Evolutionary conservation across 2,113 vertebrate species (phyloP).

Genomic region (Notarius lentiginosus): DNA sequence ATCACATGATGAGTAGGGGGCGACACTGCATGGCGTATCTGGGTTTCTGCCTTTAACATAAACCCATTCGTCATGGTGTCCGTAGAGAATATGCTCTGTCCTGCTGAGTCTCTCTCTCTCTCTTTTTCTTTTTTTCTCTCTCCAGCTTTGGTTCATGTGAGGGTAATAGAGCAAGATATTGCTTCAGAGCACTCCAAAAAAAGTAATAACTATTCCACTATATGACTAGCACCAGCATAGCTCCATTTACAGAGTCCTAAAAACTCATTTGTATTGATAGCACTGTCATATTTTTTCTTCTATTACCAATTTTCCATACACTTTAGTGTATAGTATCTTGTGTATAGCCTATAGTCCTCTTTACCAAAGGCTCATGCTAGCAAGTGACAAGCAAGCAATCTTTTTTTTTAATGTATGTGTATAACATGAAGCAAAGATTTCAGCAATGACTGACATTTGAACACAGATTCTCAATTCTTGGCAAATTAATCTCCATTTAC

Average conservation of each 20-base stretch:
- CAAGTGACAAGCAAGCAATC: too few species aligned
- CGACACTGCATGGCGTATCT: constrained; percentile 33
- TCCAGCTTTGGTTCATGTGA: constrained; percentile 37
- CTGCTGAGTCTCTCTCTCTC: constrained; percentile 36
- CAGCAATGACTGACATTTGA: not conserved
- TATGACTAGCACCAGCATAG: constrained; percentile 30
- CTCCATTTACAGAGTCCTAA: constrained; percentile 26
- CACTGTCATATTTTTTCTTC: constrained; percentile 19
- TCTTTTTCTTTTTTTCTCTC: constrained; percentile 31
- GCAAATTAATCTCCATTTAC: not conserved
- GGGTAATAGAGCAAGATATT: constrained; percentile 55
- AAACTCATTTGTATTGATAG: constrained; percentile 43
- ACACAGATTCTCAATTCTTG: not conserved
- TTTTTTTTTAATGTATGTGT: not conserved
- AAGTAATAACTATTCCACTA: not conserved
- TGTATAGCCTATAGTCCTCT: not conserved
- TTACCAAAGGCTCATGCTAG: not conserved
- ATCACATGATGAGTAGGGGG: constrained; percentile 42
- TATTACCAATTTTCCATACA: constrained; percentile 19
- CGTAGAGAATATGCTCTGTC: constrained; percentile 32
- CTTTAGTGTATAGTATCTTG: not conserved
- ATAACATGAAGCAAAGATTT: not conserved
- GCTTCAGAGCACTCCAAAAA: constrained; percentile 37
- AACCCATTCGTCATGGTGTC: constrained; percentile 34
- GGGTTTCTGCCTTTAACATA: constrained; percentile 38